Percentiles rank a stretch among this genome's conserved stretches.
Conservation (phyloP, 2,888 invertebrate species). For the Caradrina clavipalpis region DNA sequence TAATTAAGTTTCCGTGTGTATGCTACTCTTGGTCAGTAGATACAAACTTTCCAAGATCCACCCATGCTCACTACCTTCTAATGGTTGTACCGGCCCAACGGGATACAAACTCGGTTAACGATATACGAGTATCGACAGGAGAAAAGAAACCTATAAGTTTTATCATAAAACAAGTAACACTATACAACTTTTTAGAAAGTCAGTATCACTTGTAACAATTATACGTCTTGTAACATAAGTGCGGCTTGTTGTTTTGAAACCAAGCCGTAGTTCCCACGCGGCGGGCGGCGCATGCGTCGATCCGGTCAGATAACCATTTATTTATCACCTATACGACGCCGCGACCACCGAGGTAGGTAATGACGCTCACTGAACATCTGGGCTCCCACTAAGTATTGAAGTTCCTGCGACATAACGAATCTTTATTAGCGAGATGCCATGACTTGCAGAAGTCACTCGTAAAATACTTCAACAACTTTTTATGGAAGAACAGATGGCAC, state of each 20-base stretch:
- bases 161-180: conserved; percentile 60
- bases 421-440: conserved; percentile 31
- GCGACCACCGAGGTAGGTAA: conserved; percentile 68
- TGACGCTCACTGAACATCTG: conserved; percentile 60
- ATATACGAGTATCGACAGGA: conserved; percentile 40
- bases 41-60: conserved; percentile 33
- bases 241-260: conserved; percentile 64
- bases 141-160: conserved; percentile 57
- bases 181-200: conserved; percentile 67
- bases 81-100: conserved; percentile 13
- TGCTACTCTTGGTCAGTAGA: conserved; percentile 5
- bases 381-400: conserved; percentile 36
- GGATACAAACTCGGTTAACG: conserved; percentile 25
- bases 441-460: conserved; percentile 38
- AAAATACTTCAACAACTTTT: conserved; percentile 48
- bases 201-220: conserved; percentile 66
- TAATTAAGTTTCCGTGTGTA: neutral
- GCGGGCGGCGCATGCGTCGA: conserved; percentile 68
- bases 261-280: conserved; percentile 72
- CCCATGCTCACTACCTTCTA: conserved; percentile 14
- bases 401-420: conserved; percentile 50
- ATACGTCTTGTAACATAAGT: conserved; percentile 65
- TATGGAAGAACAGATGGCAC: conserved; percentile 44
- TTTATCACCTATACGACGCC: conserved; percentile 75
- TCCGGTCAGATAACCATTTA: conserved; percentile 77